Evolutionary conservation across 2,888 invertebrate genomes (phyloP).

Genomic region (Aelia acuminata): DNA sequence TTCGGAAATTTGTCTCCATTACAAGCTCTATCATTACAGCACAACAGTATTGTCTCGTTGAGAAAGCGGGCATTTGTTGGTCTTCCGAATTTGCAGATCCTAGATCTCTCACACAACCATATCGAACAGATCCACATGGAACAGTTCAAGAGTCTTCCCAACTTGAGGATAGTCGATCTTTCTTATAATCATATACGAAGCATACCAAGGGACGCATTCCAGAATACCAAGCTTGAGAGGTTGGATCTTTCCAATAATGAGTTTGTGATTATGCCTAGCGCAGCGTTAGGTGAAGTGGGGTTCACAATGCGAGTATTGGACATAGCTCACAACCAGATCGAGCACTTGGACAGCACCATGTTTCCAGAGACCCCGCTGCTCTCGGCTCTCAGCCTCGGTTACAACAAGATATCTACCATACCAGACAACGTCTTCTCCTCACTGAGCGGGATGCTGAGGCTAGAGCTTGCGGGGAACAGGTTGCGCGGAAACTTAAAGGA

Average conservation of each 20-base stretch:
- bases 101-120: constrained; percentile 84
- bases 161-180: constrained; percentile 81
- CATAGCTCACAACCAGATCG: constrained; percentile 84
- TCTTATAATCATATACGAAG: constrained; percentile 81
- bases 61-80: constrained; percentile 85
- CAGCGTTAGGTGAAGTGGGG: constrained; percentile 83
- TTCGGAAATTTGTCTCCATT: constrained; percentile 80
- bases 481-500: constrained; percentile 89
- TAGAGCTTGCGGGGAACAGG: constrained; percentile 86
- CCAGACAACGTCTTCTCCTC: constrained; percentile 92
- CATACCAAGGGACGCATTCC: constrained; percentile 83
- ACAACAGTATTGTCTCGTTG: constrained; percentile 81
- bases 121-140: constrained; percentile 84
- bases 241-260: constrained; percentile 85
- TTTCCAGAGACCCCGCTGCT: constrained; percentile 87
- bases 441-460: constrained; percentile 81
- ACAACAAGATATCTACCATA: constrained; percentile 85
- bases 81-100: constrained; percentile 80
- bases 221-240: constrained; percentile 84
- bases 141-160: constrained; percentile 84
- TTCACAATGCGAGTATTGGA: constrained; percentile 84
- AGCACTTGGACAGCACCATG: constrained; percentile 89
- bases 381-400: constrained; percentile 82
- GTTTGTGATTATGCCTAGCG: constrained; percentile 84
- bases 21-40: constrained; percentile 81